Evolutionary conservation across 2,113 vertebrate species (phyloP), one percentile per base, ranked within the genome.

Genomic region (Clarias magur): DNA sequence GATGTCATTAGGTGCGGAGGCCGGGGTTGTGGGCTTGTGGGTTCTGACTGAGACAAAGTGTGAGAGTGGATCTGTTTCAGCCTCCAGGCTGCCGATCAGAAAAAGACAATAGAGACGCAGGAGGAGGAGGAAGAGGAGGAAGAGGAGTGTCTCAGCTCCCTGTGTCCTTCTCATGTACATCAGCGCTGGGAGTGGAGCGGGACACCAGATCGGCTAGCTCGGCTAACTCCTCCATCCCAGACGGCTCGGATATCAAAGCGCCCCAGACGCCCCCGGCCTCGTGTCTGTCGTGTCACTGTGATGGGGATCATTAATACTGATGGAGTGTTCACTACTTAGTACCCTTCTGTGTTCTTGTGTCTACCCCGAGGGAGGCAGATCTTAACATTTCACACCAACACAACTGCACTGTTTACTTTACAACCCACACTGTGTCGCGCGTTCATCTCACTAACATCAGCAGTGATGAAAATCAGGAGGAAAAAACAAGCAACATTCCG

Each of bases 251-350:
- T 85, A 85, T 85, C 84, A 85, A 85, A 85, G 84, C 6, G 2
- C 12, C 16, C 75, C 16, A 19, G 48, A 80, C 19, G 75, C 84
- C 84, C 25, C 60, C n/a, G 84, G 84, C n/a, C 42, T 38, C 75
- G 30, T 65, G 68, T 85, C 84, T 79, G 84, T 38, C 42, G 3
- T 78, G 84, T 78, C 72, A 65, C 75, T 60, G 17, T 54, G 72
- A 76, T 78, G 84, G 60, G 53, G 72, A 65, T 85, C 84, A 85
- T 80, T 80, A 80, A 80, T 80, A 60, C 79, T 62, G 56, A 80
- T 80, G 79, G 13, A 80, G 79, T 60, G 57, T 80, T 80, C 54
- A 21, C 53, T 56, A 48, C 57, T 80, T 80, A 60, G 79, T 60
- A 34, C 30, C 57, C 79, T 25, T 38, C 79, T 80, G 79, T 80